These are phyloP conservation scores for Drosophila koepferae DNA, from an alignment of 2,888 invertebrate genomes.

Conservation along the genomic window DNA sequence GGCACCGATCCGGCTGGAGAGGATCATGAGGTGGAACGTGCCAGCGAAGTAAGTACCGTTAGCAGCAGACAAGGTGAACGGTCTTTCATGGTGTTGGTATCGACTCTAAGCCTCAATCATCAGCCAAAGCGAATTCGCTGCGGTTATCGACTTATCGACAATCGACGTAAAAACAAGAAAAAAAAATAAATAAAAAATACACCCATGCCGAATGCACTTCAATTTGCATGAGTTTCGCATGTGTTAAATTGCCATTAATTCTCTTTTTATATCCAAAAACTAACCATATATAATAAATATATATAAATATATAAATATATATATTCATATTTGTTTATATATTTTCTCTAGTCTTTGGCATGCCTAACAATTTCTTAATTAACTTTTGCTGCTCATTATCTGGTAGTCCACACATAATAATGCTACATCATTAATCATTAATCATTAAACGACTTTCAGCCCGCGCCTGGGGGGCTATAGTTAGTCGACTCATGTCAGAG, in stretches of 20 bases:
- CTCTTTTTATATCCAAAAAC: not conserved
- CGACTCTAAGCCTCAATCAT: not conserved
- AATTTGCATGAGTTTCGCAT: slow-evolving; percentile 51
- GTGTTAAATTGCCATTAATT: slow-evolving; percentile 6
- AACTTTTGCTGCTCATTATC: slow-evolving; percentile 55
- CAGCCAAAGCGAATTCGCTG: slow-evolving; percentile 26
- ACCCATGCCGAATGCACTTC: slow-evolving; percentile 27
- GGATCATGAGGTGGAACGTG: slow-evolving; percentile 55
- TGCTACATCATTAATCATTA: slow-evolving; percentile 51
- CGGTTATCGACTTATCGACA: slow-evolving; percentile 47
- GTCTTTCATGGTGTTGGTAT: slow-evolving; percentile 8
- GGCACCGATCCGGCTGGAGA: slow-evolving; percentile 70
- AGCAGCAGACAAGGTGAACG: slow-evolving; percentile 30
- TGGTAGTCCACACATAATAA: slow-evolving; percentile 37
- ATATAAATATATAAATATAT: not conserved
- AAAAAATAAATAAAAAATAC: too few species aligned
- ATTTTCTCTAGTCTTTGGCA: slow-evolving; percentile 51
- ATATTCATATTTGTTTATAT: slow-evolving; percentile 7
- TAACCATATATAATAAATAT: slow-evolving; percentile 13
- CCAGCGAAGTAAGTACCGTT: slow-evolving; percentile 82
- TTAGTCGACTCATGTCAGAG: slow-evolving; percentile 34
- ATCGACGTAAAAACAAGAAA: slow-evolving; percentile 10
- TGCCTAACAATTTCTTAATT: slow-evolving; percentile 68
- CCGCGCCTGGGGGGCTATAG: slow-evolving; percentile 19
- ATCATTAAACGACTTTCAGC: slow-evolving; percentile 38